These are phyloP conservation scores for Mechanitis mazaeus DNA, from an alignment of 2,888 invertebrate species.

Conservation along the genomic window DNA sequence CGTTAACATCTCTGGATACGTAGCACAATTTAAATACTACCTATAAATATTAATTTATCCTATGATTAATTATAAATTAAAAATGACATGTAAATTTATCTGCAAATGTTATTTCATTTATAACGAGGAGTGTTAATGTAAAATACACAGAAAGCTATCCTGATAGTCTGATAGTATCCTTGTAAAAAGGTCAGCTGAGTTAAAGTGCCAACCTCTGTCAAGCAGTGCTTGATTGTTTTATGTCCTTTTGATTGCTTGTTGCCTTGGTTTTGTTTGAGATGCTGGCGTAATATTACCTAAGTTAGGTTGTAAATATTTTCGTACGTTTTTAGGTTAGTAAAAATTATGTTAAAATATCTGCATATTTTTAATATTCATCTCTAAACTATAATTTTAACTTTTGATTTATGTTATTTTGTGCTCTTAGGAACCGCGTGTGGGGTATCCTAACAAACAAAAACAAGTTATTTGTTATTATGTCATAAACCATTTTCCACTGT, in stretches of 20 bases:
- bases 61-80: too few species aligned
- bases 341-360: background rate
- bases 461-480: too few species aligned
- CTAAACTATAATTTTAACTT: too few species aligned
- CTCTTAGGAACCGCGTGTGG: too few species aligned
- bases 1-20: too few species aligned
- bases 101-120: too few species aligned
- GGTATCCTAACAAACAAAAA: too few species aligned
- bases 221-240: conserved; percentile 42
- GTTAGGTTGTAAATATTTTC: background rate
- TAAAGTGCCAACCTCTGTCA: conserved; percentile 50
- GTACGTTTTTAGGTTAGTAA: background rate
- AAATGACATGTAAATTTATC: too few species aligned
- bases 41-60: too few species aligned
- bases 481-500: too few species aligned
- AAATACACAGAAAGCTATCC: conserved; percentile 10
- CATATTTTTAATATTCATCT: background rate
- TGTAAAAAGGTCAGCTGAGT: conserved; percentile 43
- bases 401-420: too few species aligned
- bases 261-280: conserved; percentile 35
- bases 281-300: conserved; percentile 6
- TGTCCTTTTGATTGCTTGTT: conserved; percentile 56
- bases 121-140: background rate
- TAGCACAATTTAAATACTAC: too few species aligned
- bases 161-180: conserved; percentile 31